Evolutionary conservation across 2,797 vertebrate species (phyloP).

Genomic region (Spatula versicolor): DNA sequence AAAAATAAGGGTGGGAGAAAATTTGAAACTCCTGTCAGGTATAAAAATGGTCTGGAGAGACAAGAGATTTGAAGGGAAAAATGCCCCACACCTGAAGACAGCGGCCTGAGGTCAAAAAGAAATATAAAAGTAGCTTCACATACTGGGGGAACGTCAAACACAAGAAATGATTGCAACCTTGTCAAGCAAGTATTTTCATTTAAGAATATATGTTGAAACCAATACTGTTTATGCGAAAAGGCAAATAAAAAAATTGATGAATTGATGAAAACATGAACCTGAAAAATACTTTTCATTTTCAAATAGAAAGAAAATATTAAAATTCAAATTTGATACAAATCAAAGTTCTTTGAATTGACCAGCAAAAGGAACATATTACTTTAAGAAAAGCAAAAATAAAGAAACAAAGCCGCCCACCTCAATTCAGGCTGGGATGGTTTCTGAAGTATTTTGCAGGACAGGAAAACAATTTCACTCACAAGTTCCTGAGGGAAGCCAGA

Average conservation of each 20-base stretch:
- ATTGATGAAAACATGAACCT: background rate
- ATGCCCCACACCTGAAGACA: background rate
- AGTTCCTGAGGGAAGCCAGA: conserved; percentile 19
- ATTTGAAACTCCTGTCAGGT: background rate
- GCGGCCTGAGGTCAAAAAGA: too few species aligned
- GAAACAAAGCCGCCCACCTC: background rate
- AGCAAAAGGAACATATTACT: background rate
- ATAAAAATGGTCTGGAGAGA: background rate
- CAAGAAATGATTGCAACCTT: background rate
- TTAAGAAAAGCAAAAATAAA: background rate
- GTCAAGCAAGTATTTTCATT: background rate
- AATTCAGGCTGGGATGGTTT: background rate
- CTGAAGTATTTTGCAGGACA: conserved; percentile 9
- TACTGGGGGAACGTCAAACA: background rate
- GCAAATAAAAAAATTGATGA: background rate
- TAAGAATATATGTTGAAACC: background rate
- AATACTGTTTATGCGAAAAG: background rate
- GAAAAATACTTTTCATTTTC: background rate
- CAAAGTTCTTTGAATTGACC: background rate
- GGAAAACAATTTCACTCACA: conserved; percentile 18
- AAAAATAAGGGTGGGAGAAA: background rate
- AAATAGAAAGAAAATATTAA: background rate
- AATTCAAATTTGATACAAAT: background rate
- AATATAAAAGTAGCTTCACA: background rate
- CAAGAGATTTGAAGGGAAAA: background rate